Base-by-base conservation (phyloP, 2,113 vertebrate species). In the Pomatorhinus ruficollis region DNA sequence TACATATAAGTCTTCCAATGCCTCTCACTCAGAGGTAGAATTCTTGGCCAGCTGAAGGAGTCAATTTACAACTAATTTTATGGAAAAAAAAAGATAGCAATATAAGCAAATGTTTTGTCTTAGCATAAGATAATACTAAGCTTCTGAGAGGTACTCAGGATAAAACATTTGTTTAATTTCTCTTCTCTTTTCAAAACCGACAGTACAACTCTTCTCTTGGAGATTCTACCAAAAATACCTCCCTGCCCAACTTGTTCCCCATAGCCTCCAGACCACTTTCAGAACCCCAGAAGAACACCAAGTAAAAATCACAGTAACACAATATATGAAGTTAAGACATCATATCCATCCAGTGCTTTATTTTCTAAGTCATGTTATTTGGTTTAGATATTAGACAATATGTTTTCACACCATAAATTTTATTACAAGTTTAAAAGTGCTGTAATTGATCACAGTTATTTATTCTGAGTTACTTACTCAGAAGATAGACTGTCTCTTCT, bases 401-500 rank as follows among this genome's bases (percentile, higher is more conserved):
- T 7, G 61, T 63, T 70, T 87, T 60, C 1, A 3, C 22, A 56
- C 15, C 15, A 49, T 49, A 49, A 63, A 57, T 21, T 89, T 86
- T 23, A 45, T 52, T 27, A 83, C 37, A 81, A 79, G 33, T 89
- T 87, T 82, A 60, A 69, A 84, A 83, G 12, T 27, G 10, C 30
- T 86, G 31, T 15, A 71, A 83, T 81, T 93, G 45, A 82, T 74
- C 57, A 91, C 24, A 72, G 50, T 40, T 49, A 49, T 28, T 65
- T 56, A 30, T 65, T 40, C 27, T 12, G 4, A 84, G 35, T 16
- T 96, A 99, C 99, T 99, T 98, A 99, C 99, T 99, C 93, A 99
- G 98, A 95, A 99, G 98, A 97, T 99, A 99, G 79, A 99, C 99
- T 0, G 99, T 99, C 92, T 99, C 99, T 97, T 99, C 99, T 47